Base-by-base conservation (phyloP, 2,888 invertebrate genomes). In the Philopedon plagiatum region DNA sequence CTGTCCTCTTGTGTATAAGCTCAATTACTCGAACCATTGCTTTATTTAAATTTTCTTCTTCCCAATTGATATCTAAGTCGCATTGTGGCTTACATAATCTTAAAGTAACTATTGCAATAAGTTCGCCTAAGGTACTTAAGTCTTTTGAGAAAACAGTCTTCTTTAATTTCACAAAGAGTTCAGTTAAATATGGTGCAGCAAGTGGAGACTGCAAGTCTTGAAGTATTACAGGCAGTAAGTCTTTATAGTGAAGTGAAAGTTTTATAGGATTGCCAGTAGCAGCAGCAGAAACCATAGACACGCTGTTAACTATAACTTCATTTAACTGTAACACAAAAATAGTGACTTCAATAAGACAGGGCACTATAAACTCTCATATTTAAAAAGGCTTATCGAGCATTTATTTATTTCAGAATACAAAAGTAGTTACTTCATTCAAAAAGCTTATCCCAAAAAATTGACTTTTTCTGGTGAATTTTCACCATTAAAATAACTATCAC, bases 41-140 rank as follows among this genome's bases (percentile, higher is more conserved):
- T 29, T 86, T 85, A 44, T 87, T 87, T 4, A 94, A 84, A 39
- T 90, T 87, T 79, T 93, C 92, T 62, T 91, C 90, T 76, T 90
- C 91, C 96, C 97, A 97, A 57, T 90, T 89, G 1, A 89, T 86
- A 76, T 93, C 92, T 39, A 96, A 83, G 82, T 92, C 92, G 82
- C 96, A 97, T 57, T 92, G 92, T 0, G 97, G 96, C 63, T 93
- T 91, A 79, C 91, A 87, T 18, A 95, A 86, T 62, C 91, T 89
- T 60, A 97, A 85, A 0, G 94, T 95, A 49, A 92, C 88, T 77
- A 93, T 88, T 7, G 93, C 92, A 32, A 96, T 86, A 8, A 90
- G 84, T 70, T 90, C 88, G 1, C 90, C 90, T 74, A 92, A 80
- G 39, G 85, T 83, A 2, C 83, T 76, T 49, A 87, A 83, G 2